A percentile compares a stretch with the other conserved stretches of the same genome.
Conservation (phyloP, 2,888 invertebrate genomes). For the Drosophila ochracea region DNA sequence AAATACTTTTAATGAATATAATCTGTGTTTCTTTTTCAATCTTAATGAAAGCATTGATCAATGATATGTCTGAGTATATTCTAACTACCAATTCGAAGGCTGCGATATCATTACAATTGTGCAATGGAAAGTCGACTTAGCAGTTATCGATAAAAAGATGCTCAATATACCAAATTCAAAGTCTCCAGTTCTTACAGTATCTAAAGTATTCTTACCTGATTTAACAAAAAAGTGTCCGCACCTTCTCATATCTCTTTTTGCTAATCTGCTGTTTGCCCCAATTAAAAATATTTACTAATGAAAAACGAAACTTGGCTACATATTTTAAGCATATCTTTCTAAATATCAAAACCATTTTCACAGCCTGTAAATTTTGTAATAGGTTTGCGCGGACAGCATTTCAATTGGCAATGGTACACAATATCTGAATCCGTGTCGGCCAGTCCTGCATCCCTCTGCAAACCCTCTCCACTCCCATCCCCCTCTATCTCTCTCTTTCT, state of each 20-base stretch:
- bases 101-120: too few species aligned
- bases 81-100: neutral
- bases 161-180: neutral
- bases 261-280: neutral
- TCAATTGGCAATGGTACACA: conserved; percentile 46
- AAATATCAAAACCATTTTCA: conserved; percentile 23
- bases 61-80: neutral
- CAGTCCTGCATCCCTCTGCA: neutral
- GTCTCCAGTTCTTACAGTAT: neutral
- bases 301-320: conserved; percentile 1
- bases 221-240: neutral
- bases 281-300: neutral
- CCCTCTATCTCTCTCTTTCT: neutral
- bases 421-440: conserved; percentile 6
- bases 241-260: neutral
- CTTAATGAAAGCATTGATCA: neutral
- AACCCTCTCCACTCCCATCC: neutral
- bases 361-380: conserved; percentile 46
- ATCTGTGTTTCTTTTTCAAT: neutral
- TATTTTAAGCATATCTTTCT: conserved; percentile 5
- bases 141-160: neutral
- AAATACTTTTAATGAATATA: neutral
- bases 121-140: neutral
- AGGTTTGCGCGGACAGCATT: conserved; percentile 55
- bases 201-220: neutral